Base-by-base conservation (phyloP, 2,888 invertebrate genomes). In the Sesamia inferens region DNA sequence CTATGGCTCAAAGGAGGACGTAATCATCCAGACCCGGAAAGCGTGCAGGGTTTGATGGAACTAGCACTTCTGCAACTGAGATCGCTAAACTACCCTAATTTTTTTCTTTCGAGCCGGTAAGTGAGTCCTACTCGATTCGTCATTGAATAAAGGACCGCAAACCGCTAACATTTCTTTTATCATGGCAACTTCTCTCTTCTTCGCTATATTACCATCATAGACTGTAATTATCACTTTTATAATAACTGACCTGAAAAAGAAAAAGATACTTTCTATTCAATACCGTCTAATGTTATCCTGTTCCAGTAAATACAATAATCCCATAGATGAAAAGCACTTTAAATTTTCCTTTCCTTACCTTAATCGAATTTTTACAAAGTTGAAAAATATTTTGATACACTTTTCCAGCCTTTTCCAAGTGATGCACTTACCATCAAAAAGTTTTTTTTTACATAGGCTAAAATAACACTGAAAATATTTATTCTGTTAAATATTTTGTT, bases 31-130 rank as follows among this genome's bases (percentile, higher is more conserved):
- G 98, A 98, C 89, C 97, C 97, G 16, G 94, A 96, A 65, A 97
- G 97, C 42, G 92, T 98, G 22, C 98, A 98, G 94, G 98, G 98
- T 47, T 95, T 97, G 74, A 88, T 98, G 85, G 98, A 98, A 94
- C 90, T 97, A 84, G 97, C 97, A 11, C 93, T 98, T 51, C 88
- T 93, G 61, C 94, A 92, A 76, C 88, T 98, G 19, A 93, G 92
- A 59, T 97, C 97, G 5, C 79, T 92, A 16, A 97, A 97, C 89
- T 96, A 96, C 85, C 97, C 98, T 24, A 89, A 90, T 55, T 92
- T 98, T 2, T 86, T 90, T 31, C 89, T 97, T 62, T 98, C 98
- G 5, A 98, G 98, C 95, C 97, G 98, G 98, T 98, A 91, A 92
- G 91, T 31, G 47, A 61, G 7, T 1, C 31, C 57, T 51, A 61